A percentile compares a stretch with the other conserved stretches of the same genome.
Conservation (phyloP, 2,113 vertebrate genomes). For the Ovis aries region DNA sequence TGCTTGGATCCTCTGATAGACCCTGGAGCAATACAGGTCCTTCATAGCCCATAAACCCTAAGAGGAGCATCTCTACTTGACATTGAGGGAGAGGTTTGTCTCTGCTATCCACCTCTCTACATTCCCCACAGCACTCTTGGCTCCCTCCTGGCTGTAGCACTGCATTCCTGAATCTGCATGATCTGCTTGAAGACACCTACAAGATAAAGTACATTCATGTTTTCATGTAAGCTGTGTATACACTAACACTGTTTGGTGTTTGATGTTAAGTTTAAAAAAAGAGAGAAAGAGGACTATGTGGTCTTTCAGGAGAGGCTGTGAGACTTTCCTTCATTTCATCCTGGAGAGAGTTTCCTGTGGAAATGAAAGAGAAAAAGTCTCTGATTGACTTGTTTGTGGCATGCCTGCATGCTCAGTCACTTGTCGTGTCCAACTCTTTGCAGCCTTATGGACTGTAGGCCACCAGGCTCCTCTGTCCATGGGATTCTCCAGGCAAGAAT, state of each 20-base stretch:
- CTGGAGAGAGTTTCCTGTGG: not conserved
- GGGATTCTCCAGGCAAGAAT: not conserved
- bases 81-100: not conserved
- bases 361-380: not conserved
- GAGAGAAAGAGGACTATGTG: not conserved
- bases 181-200: not conserved
- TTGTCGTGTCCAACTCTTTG: not conserved
- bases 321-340: not conserved
- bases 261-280: not conserved
- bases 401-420: not conserved
- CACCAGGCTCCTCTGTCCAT: not conserved
- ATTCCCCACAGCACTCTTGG: rapidly evolving
- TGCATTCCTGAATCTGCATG: not conserved
- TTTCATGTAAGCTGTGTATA: not conserved
- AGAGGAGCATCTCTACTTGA: not conserved
- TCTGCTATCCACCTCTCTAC: not conserved
- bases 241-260: not conserved
- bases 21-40: not conserved
- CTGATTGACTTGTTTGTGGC: not conserved
- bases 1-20: not conserved
- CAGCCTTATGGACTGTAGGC: not conserved
- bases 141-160: rapidly evolving
- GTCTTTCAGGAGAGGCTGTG: not conserved
- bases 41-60: not conserved
- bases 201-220: not conserved